Percentiles rank a stretch among this genome's conserved stretches.
phyloP scores from a whole-genome alignment of 2,888 invertebrate species.

The Pterostichus madidus region DNA sequence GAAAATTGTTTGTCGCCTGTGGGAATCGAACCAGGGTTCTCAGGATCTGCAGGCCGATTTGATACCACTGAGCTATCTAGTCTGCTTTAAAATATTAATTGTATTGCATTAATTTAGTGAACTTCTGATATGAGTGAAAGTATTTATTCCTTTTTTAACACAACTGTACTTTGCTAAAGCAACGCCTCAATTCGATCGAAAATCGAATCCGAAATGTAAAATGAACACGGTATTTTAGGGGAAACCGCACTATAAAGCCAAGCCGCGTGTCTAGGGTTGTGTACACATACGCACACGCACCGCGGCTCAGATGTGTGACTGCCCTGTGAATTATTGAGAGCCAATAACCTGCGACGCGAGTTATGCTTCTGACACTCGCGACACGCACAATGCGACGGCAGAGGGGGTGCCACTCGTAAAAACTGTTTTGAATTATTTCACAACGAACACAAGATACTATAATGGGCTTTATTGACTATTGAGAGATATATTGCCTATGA shows the following conservation, averaged over 20 bases:
- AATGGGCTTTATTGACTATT: conserved; percentile 34
- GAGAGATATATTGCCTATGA: background rate
- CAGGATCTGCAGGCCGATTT: too few species aligned
- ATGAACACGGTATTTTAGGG: conserved; percentile 53
- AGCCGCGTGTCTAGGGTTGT: conserved; percentile 13
- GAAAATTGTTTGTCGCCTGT: too few species aligned
- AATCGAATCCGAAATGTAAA: conserved; percentile 54
- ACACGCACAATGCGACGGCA: conserved; percentile 28
- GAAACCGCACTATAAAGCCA: conserved; percentile 34
- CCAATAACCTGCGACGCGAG: conserved; percentile 71
- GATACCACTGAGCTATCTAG: too few species aligned
- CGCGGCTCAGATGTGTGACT: conserved; percentile 66
- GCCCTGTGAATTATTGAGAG: conserved; percentile 73
- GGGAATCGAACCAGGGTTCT: too few species aligned
- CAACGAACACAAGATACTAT: conserved; percentile 9
- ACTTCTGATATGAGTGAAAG: too few species aligned
- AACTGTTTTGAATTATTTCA: conserved; percentile 35
- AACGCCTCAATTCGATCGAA: conserved; percentile 42
- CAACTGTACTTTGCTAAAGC: background rate
- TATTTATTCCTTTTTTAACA: background rate
- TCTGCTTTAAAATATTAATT: too few species aligned
- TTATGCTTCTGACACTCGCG: conserved; percentile 41
- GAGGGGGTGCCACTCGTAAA: conserved; percentile 9
- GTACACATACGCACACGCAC: conserved; percentile 4
- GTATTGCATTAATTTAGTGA: too few species aligned